phyloP scores from a whole-genome alignment of 2,113 vertebrate species.

The Falcunculus frontatus region DNA sequence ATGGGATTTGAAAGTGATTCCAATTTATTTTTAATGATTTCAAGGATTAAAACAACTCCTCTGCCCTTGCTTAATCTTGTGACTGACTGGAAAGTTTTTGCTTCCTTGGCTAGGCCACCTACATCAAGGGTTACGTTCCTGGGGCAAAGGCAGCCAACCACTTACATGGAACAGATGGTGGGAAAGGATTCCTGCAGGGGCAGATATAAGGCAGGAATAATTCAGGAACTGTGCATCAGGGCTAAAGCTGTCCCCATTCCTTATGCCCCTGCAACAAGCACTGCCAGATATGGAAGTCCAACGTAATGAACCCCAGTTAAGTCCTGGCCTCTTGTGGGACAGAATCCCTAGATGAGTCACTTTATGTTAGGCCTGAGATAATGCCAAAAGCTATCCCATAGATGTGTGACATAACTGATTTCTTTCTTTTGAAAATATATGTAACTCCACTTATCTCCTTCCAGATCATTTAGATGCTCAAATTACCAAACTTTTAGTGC shows the following conservation, averaged over 20 bases:
- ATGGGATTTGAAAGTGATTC: not conserved
- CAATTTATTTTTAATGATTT: not conserved
- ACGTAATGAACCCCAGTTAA: not conserved
- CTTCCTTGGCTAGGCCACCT: not conserved
- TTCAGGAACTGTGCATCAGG: not conserved
- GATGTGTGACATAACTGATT: not conserved
- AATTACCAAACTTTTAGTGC: constrained; percentile 42
- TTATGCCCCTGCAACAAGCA: not conserved
- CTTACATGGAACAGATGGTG: not conserved
- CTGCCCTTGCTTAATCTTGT: not conserved
- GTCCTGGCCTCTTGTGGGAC: not conserved
- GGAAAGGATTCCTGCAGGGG: not conserved
- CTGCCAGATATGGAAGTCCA: accelerated
- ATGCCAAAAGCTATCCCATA: not conserved
- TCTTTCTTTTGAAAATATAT: not conserved
- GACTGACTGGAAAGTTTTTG: not conserved
- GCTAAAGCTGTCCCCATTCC: not conserved
- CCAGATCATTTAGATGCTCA: constrained; percentile 38
- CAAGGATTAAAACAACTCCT: not conserved
- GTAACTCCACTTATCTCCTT: constrained; percentile 9
- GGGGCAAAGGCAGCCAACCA: not conserved
- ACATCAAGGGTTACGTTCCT: not conserved
- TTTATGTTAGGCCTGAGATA: not conserved
- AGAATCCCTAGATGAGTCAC: not conserved
- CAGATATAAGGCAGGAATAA: not conserved